phyloP scores from a whole-genome alignment of 2,113 vertebrate genomes.

The Struthio camelus region DNA sequence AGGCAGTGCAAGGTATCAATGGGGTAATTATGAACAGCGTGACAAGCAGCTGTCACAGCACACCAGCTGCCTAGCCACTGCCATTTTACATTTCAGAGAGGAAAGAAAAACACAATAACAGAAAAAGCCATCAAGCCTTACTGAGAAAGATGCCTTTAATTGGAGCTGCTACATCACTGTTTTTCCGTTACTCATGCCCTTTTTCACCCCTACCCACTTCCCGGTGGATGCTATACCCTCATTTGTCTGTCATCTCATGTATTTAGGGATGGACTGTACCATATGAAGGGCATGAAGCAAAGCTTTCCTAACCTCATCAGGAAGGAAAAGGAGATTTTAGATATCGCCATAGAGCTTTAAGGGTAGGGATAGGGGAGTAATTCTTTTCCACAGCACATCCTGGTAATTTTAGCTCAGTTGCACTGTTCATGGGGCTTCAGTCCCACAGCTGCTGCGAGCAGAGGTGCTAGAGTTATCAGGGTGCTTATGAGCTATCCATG shows the following conservation, averaged over 20 bases:
- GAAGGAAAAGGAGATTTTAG: conserved; percentile 20
- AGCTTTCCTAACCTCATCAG: neutral
- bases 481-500: neutral
- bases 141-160: neutral
- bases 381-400: neutral
- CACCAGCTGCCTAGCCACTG: neutral
- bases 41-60: conserved; percentile 34
- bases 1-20: conserved; percentile 53
- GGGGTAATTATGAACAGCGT: neutral
- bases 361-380: neutral
- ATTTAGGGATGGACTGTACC: neutral
- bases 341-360: neutral
- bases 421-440: neutral
- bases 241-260: neutral
- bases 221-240: neutral
- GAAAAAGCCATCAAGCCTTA: neutral
- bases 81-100: neutral
- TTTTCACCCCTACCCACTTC: neutral
- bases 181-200: neutral
- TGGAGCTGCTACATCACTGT: neutral
- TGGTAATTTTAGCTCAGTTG: neutral
- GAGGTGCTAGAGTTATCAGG: neutral
- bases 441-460: neutral
- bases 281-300: neutral
- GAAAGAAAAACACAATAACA: neutral